Base-by-base conservation (phyloP, 2,113 vertebrate species). In the Cryptotis parvus region DNA sequence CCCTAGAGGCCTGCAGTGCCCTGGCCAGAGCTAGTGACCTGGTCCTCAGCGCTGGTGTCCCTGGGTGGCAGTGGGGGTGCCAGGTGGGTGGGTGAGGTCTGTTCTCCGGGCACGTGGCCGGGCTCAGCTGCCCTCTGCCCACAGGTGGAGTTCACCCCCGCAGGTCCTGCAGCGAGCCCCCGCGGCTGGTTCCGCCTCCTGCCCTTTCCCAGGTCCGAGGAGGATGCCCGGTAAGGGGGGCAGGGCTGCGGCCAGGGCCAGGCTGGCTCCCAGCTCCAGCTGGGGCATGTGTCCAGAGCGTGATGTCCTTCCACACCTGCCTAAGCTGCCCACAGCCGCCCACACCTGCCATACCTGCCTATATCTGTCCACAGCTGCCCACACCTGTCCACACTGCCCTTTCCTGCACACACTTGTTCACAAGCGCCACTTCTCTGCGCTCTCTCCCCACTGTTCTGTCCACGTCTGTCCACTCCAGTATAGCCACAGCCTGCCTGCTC, bases 121-220 rank as follows among this genome's bases (percentile, higher is more conserved):
- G 66, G 75, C 55, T 45, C 7, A 0, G 22, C 84, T 70, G 55
- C 73, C 0, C 15, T 31, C 66, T 12, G 22, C 65, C 24, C 63
- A 43, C 4, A 99, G 99, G 98, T 99, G 55, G 98, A 99, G 96
- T 98, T 99, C 76, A 94, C 98, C 18, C 18, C 96, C 98, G 33
- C 96, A 97, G 41, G 96, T 97, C 93, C 94, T 99, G 94, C 95
- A 96, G 80, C 97, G 97, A 4, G 96, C 94, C 94, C 96, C 84
- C 97, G 98, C 11, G 98, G 98, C 95, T 99, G 99, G 98, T 99
- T 99, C 97, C 98, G 98, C 70, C 98, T 99, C 92, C 96, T 98
- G 88, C 99, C 99, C 76, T 97, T 99, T 92, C 97, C 98, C 96
- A 98, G 98, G 92, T 72, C 96, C 0, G 89, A 98, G 2, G 95